Conservation (phyloP, 2,888 invertebrate genomes). For the Aphrophora alni region DNA sequence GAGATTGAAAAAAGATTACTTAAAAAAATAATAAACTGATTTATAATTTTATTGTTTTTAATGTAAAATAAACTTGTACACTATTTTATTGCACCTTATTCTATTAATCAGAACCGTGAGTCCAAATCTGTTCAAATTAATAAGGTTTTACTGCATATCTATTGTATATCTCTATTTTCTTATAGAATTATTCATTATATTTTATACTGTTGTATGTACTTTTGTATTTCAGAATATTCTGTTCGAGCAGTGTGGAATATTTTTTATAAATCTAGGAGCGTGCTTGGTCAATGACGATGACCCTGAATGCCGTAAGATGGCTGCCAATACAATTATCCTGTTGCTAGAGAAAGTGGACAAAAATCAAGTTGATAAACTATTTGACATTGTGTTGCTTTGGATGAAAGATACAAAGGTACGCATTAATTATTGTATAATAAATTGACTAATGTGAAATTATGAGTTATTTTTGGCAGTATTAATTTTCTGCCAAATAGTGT, state of each 20-base stretch:
- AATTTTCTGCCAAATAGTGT: background rate
- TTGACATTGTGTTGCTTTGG: constrained; percentile 74
- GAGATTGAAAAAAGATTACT: too few relatives aligned
- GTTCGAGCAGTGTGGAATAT: constrained; percentile 66
- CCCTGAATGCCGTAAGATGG: constrained; percentile 74
- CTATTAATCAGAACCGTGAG: too few relatives aligned
- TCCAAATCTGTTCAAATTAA: too few relatives aligned
- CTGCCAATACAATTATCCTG: constrained; percentile 74
- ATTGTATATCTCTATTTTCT: too few relatives aligned
- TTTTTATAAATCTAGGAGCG: constrained; percentile 78
- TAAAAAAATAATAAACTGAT: too few relatives aligned
- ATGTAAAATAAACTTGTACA: too few relatives aligned
- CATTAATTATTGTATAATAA: constrained; percentile 48
- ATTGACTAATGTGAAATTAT: too few relatives aligned
- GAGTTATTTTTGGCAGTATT: background rate
- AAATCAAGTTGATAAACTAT: constrained; percentile 69
- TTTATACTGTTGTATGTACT: too few relatives aligned
- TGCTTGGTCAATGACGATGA: constrained; percentile 84
- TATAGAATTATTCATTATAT: too few relatives aligned
- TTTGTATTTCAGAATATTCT: constrained; percentile 64
- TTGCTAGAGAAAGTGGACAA: constrained; percentile 64
- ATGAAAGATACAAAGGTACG: constrained; percentile 68
- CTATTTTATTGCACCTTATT: too few relatives aligned
- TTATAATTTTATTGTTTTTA: too few relatives aligned
- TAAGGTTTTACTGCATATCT: too few relatives aligned